Evolutionary conservation across 2,888 invertebrate genomes (phyloP), one percentile per base, ranked within the genome.

Genomic region (Drosophila anomalata): DNA sequence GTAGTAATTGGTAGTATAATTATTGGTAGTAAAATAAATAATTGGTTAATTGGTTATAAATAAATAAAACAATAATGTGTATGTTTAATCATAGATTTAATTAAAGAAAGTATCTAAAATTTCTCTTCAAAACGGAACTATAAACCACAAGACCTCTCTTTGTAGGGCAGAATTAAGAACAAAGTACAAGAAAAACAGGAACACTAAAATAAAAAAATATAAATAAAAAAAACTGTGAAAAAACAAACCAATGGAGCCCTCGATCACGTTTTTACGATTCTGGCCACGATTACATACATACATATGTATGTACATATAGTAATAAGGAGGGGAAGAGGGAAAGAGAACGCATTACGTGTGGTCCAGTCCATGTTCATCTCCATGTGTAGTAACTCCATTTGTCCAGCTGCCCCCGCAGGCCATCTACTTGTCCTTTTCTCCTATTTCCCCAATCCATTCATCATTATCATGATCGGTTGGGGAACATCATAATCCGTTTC

Each of bases 231-330:
- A 60, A 66, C 68, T 78, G 76, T 75, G 73, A 76, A 70, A 70
- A 74, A 80, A 77, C 75, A 63, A 78, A 78, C 36, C 67, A 76
- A 80, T 80, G 76, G 79, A 83, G 78, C 83, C 85, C 87, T 83
- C 80, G 87, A 85, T 85, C 85, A 85, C 85, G 85, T 85, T 85
- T 83, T 86, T 36, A 77, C 81, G 86, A 87, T 85, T 86, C 87
- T 74, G 74, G 74, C 81, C 81, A 83, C 83, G 84, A 86, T 80
- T 81, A 84, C 77, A 42, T 14, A 14, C 14, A 14, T 14, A 84
- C 77, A 42, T 14, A 14, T 1, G 1, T 14, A 14, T 14, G 14
- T 14, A 14, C 14, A 14, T 14, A 14, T 14, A 14, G 14, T 14
- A 14, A 14, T 14, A 14, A 14, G 14, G 22, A 17, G 22, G 22